Base-by-base conservation (phyloP, 1,140 invertebrate species). In the Drosophila repletoides region DNA sequence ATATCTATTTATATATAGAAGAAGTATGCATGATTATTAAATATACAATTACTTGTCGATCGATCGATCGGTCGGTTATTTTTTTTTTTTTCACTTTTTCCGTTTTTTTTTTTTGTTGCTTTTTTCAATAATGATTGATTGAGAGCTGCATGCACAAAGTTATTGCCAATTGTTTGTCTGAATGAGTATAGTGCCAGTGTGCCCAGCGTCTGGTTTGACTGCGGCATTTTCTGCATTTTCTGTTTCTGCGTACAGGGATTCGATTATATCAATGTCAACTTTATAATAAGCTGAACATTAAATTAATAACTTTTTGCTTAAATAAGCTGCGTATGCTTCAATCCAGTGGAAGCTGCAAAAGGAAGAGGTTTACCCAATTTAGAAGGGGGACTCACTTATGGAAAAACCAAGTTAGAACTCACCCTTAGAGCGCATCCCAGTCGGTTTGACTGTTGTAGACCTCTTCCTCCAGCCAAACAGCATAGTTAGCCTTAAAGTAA, bases 401-500 rank as follows among this genome's bases (percentile, higher is more conserved):
- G 5, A 5, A 3, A 1, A 17, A 2, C 7, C 19, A n/a, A n/a
- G n/a, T n/a, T 7, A 9, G 1, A 4, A 34, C 56, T 45, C 14
- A 77, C 74, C 58, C 46, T 34, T 88, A 89, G 26, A 90, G 73
- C 43, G 84, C 90, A 86, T 96, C 95, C 95, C 95, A 96, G 87
- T 96, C 93, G 52, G 95, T 95, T 75, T 93, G 93, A 65, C 94
- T 95, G 80, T 96, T 95, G 91, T 97, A 99, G 2, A 99, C 98
- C 92, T 99, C 98, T 88, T 97, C 94, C 77, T 99, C 95, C 17
- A 99, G 91, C 98, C 98, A 99, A 6, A 96, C 89, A 88, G 98
- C 96, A 91, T 99, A 99, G 90, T 99, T 97, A 70, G 95, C 94
- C 91, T 98, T 98, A 87, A 99, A 99, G 88, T 98, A 97, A 22